Evolutionary conservation across 1,140 invertebrate species (phyloP).

Genomic region (Pantala flavescens): DNA sequence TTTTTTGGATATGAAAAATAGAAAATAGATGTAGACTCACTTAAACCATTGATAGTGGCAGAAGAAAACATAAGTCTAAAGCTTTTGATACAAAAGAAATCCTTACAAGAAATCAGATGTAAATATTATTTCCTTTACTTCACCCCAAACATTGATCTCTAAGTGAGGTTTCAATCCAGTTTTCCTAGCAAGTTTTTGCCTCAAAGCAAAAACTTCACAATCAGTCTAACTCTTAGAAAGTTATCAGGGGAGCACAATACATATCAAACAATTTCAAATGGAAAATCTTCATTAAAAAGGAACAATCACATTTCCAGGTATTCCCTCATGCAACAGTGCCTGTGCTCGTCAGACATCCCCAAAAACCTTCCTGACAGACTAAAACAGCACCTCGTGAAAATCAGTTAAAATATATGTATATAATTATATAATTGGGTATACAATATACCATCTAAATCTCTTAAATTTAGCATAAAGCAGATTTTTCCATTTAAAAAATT

Average conservation of each 20-base stretch:
- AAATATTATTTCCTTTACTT: too few species aligned
- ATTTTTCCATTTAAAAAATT: not conserved
- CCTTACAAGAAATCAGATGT: too few species aligned
- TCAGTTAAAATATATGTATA: slow-evolving; percentile 9
- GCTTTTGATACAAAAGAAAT: too few species aligned
- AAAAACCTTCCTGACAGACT: not conserved
- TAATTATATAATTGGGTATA: slow-evolving; percentile 9
- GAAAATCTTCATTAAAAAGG: not conserved
- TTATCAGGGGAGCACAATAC: not conserved
- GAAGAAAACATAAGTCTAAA: too few species aligned
- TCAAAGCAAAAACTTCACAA: not conserved
- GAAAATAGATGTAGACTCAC: too few species aligned
- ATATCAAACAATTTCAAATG: not conserved
- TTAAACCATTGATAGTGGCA: too few species aligned
- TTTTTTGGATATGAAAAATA: too few species aligned
- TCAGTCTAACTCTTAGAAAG: not conserved
- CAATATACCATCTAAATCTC: not conserved
- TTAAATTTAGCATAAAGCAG: not conserved
- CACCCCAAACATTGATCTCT: too few species aligned
- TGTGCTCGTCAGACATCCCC: not conserved
- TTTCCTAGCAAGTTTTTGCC: too few species aligned
- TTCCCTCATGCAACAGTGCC: not conserved
- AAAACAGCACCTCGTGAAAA: not conserved
- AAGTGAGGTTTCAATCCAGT: too few species aligned
- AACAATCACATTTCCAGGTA: not conserved